Conservation (phyloP, 2,888 invertebrate species). For the Stramonita haemastoma region DNA sequence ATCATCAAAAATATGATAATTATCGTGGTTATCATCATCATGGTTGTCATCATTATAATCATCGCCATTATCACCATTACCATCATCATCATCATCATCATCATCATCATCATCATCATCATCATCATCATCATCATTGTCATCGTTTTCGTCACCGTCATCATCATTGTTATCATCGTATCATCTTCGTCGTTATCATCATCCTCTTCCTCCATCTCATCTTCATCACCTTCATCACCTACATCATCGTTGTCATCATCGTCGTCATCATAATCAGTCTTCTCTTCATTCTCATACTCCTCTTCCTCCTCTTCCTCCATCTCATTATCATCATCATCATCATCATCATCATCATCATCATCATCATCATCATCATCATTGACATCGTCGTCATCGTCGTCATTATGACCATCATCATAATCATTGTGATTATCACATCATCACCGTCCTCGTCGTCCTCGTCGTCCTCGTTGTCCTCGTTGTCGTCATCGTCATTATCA, state of each 20-base stretch:
- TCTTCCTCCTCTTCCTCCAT: background rate
- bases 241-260: too few species aligned
- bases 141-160: background rate
- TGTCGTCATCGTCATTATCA: background rate
- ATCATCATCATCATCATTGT: background rate
- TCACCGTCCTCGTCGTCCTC: background rate
- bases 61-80: background rate
- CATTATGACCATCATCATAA: background rate
- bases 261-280: background rate
- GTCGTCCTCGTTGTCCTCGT: background rate
- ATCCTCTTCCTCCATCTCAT: background rate
- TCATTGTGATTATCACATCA: background rate
- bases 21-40: background rate
- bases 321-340: background rate
- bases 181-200: background rate
- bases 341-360: constrained; percentile 1
- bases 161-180: background rate
- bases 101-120: too few species aligned
- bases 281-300: background rate
- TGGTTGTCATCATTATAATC: background rate
- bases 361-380: background rate
- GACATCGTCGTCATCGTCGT: background rate
- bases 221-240: background rate
- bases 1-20: background rate
- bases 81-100: constrained; percentile 4